Conservation (phyloP, 1,140 invertebrate genomes). For the Polypedilum pembai region DNA sequence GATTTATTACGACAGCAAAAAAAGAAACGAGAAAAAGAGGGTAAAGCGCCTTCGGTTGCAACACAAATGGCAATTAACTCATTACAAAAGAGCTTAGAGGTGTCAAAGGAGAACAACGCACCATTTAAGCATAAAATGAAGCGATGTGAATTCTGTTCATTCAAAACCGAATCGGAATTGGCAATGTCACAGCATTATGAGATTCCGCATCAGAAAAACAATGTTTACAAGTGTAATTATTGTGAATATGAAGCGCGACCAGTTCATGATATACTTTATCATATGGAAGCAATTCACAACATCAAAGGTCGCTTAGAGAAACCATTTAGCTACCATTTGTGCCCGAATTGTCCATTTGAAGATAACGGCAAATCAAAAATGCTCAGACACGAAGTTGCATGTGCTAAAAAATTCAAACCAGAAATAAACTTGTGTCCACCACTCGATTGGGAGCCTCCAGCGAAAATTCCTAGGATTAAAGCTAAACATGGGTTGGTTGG, state of each 20-base stretch:
- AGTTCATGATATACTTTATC: conserved; percentile 80
- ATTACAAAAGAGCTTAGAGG: conserved; percentile 73
- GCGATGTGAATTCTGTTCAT: conserved; percentile 86
- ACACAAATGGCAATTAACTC: conserved; percentile 71
- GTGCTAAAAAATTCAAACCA: conserved; percentile 82
- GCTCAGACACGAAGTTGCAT: conserved; percentile 78
- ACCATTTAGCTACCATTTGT: conserved; percentile 82
- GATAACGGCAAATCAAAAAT: conserved; percentile 91
- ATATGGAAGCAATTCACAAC: conserved; percentile 85
- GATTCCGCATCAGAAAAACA: conserved; percentile 84
- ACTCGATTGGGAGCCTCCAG: conserved; percentile 83
- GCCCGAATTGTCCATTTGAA: conserved; percentile 89
- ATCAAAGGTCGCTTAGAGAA: conserved; percentile 73
- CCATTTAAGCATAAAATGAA: conserved; percentile 70
- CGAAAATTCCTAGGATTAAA: conserved; percentile 66
- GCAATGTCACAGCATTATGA: conserved; percentile 85
- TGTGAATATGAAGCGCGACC: conserved; percentile 74
- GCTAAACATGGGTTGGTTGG: conserved; percentile 42
- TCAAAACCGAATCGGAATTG: conserved; percentile 81
- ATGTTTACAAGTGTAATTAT: conserved; percentile 80
- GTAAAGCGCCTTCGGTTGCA: conserved; percentile 54
- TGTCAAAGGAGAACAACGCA: conserved; percentile 82
- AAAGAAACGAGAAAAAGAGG: conserved; percentile 59
- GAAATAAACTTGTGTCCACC: conserved; percentile 77
- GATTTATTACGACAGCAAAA: conserved; percentile 84